Percentiles rank a stretch among this genome's conserved stretches.
Evolutionary conservation across 2,888 invertebrate genomes (phyloP).

Genomic region (Brenthis hecate): DNA sequence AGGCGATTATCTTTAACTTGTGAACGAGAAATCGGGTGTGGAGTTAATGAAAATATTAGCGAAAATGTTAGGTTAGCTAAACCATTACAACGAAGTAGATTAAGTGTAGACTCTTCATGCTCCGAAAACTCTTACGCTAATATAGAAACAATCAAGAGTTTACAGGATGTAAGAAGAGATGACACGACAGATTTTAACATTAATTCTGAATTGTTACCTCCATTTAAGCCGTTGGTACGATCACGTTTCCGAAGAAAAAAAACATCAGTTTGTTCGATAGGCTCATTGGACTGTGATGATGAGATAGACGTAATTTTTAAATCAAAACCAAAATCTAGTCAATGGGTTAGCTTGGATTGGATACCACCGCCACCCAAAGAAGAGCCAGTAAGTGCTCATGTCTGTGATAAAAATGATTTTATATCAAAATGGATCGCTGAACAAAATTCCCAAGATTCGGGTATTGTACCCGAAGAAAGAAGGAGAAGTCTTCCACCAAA

Average conservation of each 20-base stretch:
- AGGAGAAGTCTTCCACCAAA: constrained; percentile 78
- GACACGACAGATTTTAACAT: constrained; percentile 59
- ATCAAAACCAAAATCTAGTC: constrained; percentile 82
- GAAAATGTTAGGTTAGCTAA: constrained; percentile 70
- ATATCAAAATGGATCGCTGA: constrained; percentile 81
- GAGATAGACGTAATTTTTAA: constrained; percentile 81
- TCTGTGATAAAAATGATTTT: constrained; percentile 81
- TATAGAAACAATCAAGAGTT: constrained; percentile 79
- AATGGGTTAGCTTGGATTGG: constrained; percentile 81
- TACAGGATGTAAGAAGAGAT: constrained; percentile 78
- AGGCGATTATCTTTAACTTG: constrained; percentile 75
- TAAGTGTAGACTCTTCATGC: constrained; percentile 80
- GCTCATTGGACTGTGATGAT: constrained; percentile 79
- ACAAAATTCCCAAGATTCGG: constrained; percentile 73
- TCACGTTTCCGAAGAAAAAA: constrained; percentile 77
- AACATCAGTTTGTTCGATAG: constrained; percentile 79
- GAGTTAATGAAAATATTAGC: constrained; percentile 57
- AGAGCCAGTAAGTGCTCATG: constrained; percentile 76
- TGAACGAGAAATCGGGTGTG: constrained; percentile 76
- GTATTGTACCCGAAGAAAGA: constrained; percentile 73
- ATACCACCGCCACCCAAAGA: constrained; percentile 78
- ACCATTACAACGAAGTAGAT: constrained; percentile 69
- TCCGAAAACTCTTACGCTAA: constrained; percentile 82
- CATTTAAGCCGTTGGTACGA: constrained; percentile 62
- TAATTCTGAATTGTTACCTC: constrained; percentile 62